A percentile compares a stretch with the other conserved stretches of the same genome.
phyloP scores from a whole-genome alignment of 1,140 invertebrate species.

The Meloidogyne hapla region DNA sequence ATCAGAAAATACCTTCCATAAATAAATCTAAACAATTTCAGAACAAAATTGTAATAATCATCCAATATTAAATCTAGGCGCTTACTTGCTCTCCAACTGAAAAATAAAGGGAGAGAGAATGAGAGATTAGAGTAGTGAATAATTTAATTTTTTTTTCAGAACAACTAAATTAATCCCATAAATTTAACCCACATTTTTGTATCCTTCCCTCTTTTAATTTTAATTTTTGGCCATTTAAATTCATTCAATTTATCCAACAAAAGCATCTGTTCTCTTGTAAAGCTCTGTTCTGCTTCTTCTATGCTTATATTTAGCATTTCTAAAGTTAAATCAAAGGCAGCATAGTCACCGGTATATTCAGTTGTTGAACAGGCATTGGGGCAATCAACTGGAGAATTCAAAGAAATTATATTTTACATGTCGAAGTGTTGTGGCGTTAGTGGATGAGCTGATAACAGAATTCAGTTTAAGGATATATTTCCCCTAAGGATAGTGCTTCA shows the following conservation, averaged over 20 bases:
- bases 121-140: too few relatives aligned
- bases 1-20: conserved; percentile 31
- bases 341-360: conserved; percentile 28
- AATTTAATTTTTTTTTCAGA: too few relatives aligned
- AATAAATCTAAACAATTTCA: conserved; percentile 21
- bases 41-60: conserved; percentile 13
- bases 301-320: conserved; percentile 32
- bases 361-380: conserved; percentile 27
- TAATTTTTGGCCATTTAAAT: conserved; percentile 12
- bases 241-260: conserved; percentile 31
- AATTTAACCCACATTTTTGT: conserved; percentile 17
- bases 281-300: conserved; percentile 5
- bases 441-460: too few relatives aligned
- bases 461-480: too few relatives aligned
- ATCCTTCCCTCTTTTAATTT: neutral
- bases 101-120: too few relatives aligned
- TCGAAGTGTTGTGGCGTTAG: too few relatives aligned
- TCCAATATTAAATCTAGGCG: neutral
- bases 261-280: conserved; percentile 24
- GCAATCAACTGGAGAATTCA: conserved; percentile 32
- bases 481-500: too few relatives aligned
- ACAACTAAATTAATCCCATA: too few relatives aligned
- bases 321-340: conserved; percentile 22
- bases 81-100: conserved; percentile 29
- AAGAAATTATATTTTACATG: too few relatives aligned